Conservation (phyloP, 2,797 vertebrate species). For the Corythornis leucogaster region DNA sequence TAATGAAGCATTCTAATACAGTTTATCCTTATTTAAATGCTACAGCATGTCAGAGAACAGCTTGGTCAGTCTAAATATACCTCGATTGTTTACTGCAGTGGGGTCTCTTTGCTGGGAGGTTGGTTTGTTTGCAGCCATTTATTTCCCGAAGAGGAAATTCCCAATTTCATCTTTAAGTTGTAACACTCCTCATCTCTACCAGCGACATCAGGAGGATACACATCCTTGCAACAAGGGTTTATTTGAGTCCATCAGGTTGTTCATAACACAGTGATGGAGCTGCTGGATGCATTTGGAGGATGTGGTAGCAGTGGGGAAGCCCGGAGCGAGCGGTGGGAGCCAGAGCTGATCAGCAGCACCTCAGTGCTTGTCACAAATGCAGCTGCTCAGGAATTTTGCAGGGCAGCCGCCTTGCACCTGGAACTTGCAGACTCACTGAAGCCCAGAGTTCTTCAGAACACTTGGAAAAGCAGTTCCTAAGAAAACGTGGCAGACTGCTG, state of each 20-base stretch:
- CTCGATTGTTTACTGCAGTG: background rate
- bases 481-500: background rate
- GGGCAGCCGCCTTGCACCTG: background rate
- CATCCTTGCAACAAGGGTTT: background rate
- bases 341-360: background rate
- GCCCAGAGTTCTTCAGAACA: background rate
- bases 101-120: background rate
- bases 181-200: background rate
- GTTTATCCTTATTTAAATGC: background rate
- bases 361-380: background rate
- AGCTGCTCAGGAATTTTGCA: slow-evolving; percentile 14
- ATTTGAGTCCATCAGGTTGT: background rate
- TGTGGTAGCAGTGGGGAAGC: background rate
- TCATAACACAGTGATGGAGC: background rate
- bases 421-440: slow-evolving; percentile 37
- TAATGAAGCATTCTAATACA: background rate
- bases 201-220: fast-evolving
- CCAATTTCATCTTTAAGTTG: background rate
- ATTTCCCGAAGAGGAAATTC: background rate
- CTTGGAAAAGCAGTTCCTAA: background rate
- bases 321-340: background rate
- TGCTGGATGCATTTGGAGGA: background rate
- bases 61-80: background rate
- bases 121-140: background rate
- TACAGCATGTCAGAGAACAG: background rate